These are phyloP conservation scores for Rhingia campestris DNA, from an alignment of 2,888 invertebrate species.

Conservation along the genomic window DNA sequence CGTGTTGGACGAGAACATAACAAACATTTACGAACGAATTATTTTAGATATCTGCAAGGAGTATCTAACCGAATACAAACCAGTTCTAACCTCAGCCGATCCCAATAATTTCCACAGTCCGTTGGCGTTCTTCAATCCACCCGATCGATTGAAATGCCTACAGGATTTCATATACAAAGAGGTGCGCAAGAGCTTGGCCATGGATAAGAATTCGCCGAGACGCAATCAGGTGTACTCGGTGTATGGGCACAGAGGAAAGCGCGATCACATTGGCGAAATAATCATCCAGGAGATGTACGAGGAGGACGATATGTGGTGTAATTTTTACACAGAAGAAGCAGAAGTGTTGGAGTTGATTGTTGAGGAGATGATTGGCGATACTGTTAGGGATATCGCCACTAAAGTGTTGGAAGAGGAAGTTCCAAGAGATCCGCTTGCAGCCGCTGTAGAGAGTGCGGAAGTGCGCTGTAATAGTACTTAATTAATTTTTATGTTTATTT, in stretches of 20 bases:
- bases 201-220: constrained; percentile 83
- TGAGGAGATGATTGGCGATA: constrained; percentile 84
- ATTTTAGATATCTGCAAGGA: constrained; percentile 87
- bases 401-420: constrained; percentile 74
- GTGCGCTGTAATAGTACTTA: constrained; percentile 60
- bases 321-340: constrained; percentile 88
- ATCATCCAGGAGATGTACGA: constrained; percentile 88
- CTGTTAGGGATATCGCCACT: constrained; percentile 82
- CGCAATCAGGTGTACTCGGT: constrained; percentile 76
- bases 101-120: constrained; percentile 81
- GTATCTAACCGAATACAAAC: constrained; percentile 83
- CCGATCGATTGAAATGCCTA: constrained; percentile 83
- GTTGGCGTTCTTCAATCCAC: constrained; percentile 81
- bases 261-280: constrained; percentile 89
- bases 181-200: constrained; percentile 84
- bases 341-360: constrained; percentile 86
- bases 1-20: constrained; percentile 79
- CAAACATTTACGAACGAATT: constrained; percentile 84
- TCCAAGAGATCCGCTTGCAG: constrained; percentile 30
- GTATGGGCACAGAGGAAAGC: constrained; percentile 85
- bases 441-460: constrained; percentile 26
- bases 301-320: constrained; percentile 89
- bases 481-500: constrained; percentile 53
- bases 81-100: constrained; percentile 77
- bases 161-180: constrained; percentile 83